Evolutionary conservation across 2,888 invertebrate species (phyloP).

Genomic region (Alitta virens): DNA sequence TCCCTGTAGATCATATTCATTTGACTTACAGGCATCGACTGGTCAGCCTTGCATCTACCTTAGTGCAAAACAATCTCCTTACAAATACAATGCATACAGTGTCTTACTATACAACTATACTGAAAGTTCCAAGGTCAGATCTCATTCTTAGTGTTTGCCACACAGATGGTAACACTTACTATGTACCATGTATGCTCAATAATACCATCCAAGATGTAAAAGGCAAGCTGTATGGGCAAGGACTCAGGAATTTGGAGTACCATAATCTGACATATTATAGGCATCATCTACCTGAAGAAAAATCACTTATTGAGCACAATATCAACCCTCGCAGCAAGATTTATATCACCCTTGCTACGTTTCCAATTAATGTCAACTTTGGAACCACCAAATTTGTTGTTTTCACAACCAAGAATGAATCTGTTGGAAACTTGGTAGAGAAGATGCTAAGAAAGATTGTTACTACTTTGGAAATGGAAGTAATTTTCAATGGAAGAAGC

Average conservation of each 20-base stretch:
- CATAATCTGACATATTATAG: constrained; percentile 6
- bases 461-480: not conserved
- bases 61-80: not conserved
- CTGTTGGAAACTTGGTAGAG: not conserved
- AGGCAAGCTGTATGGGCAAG: not conserved
- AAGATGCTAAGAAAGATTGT: constrained; percentile 1
- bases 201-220: constrained; percentile 8
- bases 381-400: not conserved
- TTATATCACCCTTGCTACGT: constrained; percentile 6
- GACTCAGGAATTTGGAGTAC: not conserved
- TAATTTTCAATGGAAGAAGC: constrained; percentile 1
- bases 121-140: not conserved
- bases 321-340: not conserved
- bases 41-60: not conserved
- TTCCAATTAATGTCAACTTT: constrained; percentile 7
- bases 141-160: not conserved
- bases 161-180: not conserved
- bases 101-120: not conserved
- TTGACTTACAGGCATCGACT: constrained; percentile 23
- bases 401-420: not conserved
- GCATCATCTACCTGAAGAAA: not conserved
- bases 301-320: constrained; percentile 1
- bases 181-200: not conserved
- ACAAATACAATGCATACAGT: not conserved
- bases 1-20: constrained; percentile 41